Evolutionary conservation across 2,888 invertebrate genomes (phyloP), one percentile per base, ranked within the genome.

Genomic region (Agonopterix subpropinquella): DNA sequence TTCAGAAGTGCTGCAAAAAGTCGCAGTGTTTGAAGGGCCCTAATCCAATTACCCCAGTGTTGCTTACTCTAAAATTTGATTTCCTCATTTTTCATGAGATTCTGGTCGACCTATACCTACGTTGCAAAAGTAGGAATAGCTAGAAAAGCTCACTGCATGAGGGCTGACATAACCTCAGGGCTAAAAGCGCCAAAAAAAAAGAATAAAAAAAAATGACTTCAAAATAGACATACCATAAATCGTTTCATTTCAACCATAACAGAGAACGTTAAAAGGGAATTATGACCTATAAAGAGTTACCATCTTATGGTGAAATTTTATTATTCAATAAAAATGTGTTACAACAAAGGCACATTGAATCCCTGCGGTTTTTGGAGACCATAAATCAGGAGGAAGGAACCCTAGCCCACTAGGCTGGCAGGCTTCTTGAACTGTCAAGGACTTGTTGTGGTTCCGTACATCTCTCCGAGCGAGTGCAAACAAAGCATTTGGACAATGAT

Each of bases 391-490:
- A 74, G 83, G 81, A 83, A 85, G 72, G 81, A 78, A 79, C 83
- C 71, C 67, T 62, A 55, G 53, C 50, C 54, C 56, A 59, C 45
- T 41, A 41, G 67, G 72, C 10, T 9, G 8, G 42, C 42, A 69
- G 70, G 80, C 85, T 84, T 82, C 85, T 83, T 85, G 81, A 79
- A 82, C 85, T 76, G 78, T 75, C 86, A 87, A 87, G 87, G 87
- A 58, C 77, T 65, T 52, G 59, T 67, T 86, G 87, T 70, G 87
- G 87, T 84, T 70, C 70, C 68, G 5, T 39, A 62, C 74, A 65
- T 62, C 62, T 11, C 42, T 42, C 11, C 13, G 10, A 39, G 39
- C 8, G 54, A 57, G 56, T 55, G 49, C 56, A 56, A 52, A 60
- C 45, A 53, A 39, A 39, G 4, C 39, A n/a, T 39, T 39, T 39